A percentile compares a stretch with the other conserved stretches of the same genome.
phyloP scores from a whole-genome alignment of 2,797 vertebrate species.

The Nannoperca obscura region DNA sequence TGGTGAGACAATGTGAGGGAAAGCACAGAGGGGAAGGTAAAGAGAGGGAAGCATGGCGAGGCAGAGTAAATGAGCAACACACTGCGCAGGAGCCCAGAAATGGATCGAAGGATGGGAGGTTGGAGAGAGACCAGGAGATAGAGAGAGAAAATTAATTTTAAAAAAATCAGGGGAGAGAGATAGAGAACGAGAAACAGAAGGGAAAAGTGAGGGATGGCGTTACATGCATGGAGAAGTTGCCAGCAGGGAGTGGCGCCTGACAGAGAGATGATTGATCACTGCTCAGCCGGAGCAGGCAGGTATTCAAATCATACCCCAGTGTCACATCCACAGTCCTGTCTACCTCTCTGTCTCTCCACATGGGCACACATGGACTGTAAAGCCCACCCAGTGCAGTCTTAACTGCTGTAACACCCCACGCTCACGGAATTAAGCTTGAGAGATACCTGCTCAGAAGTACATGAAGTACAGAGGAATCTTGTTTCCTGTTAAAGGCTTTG shows the following conservation, averaged over 20 bases:
- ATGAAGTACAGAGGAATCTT: neutral
- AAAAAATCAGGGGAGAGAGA: conserved; percentile 13
- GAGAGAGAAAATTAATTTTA: conserved; percentile 50
- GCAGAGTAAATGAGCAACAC: conserved; percentile 65
- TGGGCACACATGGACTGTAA: conserved; percentile 37
- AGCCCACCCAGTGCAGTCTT: conserved; percentile 48
- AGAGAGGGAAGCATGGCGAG: conserved; percentile 32
- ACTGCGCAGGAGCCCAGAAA: conserved; percentile 35
- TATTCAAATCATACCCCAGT: conserved; percentile 80
- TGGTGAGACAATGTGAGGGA: conserved; percentile 62
- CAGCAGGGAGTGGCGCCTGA: conserved; percentile 73
- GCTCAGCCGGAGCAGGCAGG: conserved; percentile 75
- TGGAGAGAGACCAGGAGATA: conserved; percentile 53
- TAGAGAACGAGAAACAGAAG: conserved; percentile 38
- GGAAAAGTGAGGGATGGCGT: conserved; percentile 39
- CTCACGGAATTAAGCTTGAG: conserved; percentile 18
- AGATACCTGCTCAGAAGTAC: conserved; percentile 6
- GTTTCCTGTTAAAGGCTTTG: neutral
- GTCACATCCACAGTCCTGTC: conserved; percentile 64
- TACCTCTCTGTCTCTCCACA: conserved; percentile 48
- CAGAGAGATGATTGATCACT: conserved; percentile 80
- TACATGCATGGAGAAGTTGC: conserved; percentile 63
- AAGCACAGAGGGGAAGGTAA: conserved; percentile 36
- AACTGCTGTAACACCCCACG: conserved; percentile 9
- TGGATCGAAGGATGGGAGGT: conserved; percentile 36